Evolutionary conservation across 2,797 vertebrate species (phyloP).

Genomic region (Morus bassanus): DNA sequence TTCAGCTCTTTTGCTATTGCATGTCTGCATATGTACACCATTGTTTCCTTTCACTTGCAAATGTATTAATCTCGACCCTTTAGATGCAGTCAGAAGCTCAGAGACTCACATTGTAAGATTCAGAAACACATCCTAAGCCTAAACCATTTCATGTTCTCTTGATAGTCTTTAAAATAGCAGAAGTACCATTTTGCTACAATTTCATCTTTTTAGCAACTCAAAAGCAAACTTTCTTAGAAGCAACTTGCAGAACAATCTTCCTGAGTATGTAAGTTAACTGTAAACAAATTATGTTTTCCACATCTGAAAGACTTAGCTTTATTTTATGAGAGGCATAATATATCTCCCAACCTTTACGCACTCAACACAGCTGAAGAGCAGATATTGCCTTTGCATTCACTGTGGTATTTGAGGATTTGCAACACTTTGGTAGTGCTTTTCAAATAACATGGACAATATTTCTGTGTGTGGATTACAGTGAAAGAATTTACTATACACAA

Average conservation of each 20-base stretch:
- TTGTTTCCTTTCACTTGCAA: not conserved
- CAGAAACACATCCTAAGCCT: not conserved
- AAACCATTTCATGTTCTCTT: not conserved
- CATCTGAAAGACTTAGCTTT: not conserved
- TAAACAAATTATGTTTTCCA: not conserved
- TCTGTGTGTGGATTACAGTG: not conserved
- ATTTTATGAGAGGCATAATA: not conserved
- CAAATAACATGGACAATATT: not conserved
- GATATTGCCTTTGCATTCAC: not conserved
- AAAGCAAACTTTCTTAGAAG: not conserved
- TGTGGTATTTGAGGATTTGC: not conserved
- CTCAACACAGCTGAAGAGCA: not conserved
- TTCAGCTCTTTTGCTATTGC: not conserved
- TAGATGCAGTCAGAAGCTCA: not conserved
- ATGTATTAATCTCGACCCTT: not conserved
- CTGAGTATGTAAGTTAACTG: not conserved
- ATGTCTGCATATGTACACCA: not conserved
- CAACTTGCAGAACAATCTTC: not conserved
- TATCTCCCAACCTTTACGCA: not conserved
- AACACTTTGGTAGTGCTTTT: not conserved
- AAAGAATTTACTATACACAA: not conserved
- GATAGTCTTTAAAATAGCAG: not conserved
- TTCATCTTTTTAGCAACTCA: not conserved
- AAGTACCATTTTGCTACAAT: not conserved
- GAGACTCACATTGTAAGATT: not conserved